Evolutionary conservation across 2,888 invertebrate species (phyloP).

Genomic region (Eustalomyia histrio): DNA sequence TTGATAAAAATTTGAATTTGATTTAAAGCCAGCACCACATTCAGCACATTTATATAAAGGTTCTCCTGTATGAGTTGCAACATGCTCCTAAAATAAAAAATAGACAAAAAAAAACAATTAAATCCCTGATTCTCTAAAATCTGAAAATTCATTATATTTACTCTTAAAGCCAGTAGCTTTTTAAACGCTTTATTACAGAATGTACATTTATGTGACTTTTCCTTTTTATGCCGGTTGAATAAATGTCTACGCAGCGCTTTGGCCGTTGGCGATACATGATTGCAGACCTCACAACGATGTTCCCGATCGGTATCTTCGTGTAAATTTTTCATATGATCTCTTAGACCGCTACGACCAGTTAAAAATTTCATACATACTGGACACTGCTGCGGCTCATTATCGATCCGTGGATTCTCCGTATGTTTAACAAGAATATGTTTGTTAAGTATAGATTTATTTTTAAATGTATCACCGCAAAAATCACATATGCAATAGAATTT

Average conservation of each 20-base stretch:
- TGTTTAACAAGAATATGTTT: constrained; percentile 75
- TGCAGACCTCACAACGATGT: constrained; percentile 75
- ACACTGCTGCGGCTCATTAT: constrained; percentile 74
- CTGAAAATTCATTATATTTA: constrained; percentile 53
- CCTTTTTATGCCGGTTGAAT: constrained; percentile 75
- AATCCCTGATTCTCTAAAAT: no score
- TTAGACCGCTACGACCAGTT: constrained; percentile 72
- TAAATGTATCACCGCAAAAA: constrained; percentile 73
- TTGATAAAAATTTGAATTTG: constrained; percentile 65
- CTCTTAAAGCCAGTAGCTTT: constrained; percentile 73
- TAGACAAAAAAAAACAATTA: not conserved
- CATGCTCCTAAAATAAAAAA: constrained; percentile 53
- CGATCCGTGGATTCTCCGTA: constrained; percentile 68
- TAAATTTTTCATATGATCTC: constrained; percentile 75
- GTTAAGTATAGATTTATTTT: constrained; percentile 72
- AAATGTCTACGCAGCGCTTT: constrained; percentile 75
- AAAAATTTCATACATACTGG: constrained; percentile 75
- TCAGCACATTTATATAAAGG: constrained; percentile 60
- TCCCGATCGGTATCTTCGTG: constrained; percentile 72
- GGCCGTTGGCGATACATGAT: constrained; percentile 74
- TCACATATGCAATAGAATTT: constrained; percentile 73
- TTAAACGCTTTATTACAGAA: constrained; percentile 77
- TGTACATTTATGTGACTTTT: constrained; percentile 74
- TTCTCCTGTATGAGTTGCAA: constrained; percentile 59
- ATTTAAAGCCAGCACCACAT: constrained; percentile 57